phyloP scores from a whole-genome alignment of 1,140 invertebrate genomes.

The Bombyx mandarina region DNA sequence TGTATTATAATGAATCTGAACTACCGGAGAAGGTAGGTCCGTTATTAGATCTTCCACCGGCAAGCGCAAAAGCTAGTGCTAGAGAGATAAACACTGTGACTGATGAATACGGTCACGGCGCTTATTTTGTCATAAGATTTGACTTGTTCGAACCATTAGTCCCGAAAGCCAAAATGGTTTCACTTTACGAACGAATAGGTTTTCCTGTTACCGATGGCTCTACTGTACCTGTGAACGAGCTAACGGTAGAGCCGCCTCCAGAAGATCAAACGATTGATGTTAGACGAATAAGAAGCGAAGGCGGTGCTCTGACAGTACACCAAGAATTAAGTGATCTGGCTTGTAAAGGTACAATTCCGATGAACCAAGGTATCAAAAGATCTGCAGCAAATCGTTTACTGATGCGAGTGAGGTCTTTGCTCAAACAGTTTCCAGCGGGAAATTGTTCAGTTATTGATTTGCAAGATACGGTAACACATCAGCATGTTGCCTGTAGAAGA shows the following conservation, averaged over 20 bases:
- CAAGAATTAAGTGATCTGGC: constrained; percentile 43
- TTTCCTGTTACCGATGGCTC: constrained; percentile 27
- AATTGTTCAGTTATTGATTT: constrained; percentile 37
- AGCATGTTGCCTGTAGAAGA: constrained; percentile 48
- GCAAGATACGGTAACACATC: constrained; percentile 47
- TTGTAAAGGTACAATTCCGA: constrained; percentile 33
- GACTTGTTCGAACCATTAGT: constrained; percentile 43
- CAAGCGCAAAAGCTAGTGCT: constrained; percentile 42
- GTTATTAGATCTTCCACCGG: constrained; percentile 46
- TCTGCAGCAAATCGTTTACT: constrained; percentile 52
- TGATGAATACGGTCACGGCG: constrained; percentile 39
- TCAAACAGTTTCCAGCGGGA: constrained; percentile 46
- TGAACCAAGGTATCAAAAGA: constrained; percentile 50
- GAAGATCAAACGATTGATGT: constrained; percentile 40
- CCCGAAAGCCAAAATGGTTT: constrained; percentile 35
- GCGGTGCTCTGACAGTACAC: constrained; percentile 50
- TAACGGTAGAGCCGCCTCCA: constrained; percentile 22
- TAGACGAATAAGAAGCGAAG: constrained; percentile 40
- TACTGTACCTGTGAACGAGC: constrained; percentile 20
- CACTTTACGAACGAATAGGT: constrained; percentile 39
- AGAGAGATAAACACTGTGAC: constrained; percentile 32
- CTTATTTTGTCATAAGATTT: constrained; percentile 45
- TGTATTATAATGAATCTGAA: constrained; percentile 36
- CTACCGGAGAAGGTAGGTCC: constrained; percentile 28
- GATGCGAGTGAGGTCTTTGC: constrained; percentile 38